A percentile compares a stretch with the other conserved stretches of the same genome.
These are phyloP conservation scores for Tachysurus fulvidraco DNA, from an alignment of 2,113 vertebrate species.

Conservation along the genomic window DNA sequence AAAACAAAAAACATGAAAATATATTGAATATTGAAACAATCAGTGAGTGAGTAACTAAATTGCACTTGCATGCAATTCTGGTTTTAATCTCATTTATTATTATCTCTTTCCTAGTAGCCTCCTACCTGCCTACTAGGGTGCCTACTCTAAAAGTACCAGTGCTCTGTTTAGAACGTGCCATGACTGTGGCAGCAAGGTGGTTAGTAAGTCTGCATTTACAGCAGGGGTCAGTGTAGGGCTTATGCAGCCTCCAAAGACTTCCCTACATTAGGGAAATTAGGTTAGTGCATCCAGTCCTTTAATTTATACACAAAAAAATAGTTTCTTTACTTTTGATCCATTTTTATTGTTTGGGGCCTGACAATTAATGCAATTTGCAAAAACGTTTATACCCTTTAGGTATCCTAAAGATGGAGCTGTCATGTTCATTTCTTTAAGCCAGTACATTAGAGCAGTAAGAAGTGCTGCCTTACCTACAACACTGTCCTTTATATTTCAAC, in stretches of 20 bases:
- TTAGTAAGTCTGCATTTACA: not conserved
- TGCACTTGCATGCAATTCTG: not conserved
- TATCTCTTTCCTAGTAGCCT: not conserved
- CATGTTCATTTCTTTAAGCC: not conserved
- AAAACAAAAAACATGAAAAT: not conserved
- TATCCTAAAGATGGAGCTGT: not conserved
- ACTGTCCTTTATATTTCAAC: not conserved
- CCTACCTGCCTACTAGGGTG: not conserved
- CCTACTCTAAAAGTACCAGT: not conserved
- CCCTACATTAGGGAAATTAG: not conserved
- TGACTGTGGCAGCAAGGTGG: not conserved
- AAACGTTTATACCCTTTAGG: not conserved
- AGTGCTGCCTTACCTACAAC: not conserved
- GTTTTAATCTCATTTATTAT: not conserved
- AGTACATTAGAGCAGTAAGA: not conserved
- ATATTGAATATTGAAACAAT: not conserved
- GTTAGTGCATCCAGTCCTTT: not conserved
- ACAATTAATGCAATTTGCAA: not conserved
- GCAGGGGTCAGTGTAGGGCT: constrained; percentile 13
- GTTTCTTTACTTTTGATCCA: not conserved
- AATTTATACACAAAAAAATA: not conserved
- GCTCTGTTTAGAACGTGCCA: not conserved
- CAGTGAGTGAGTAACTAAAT: not conserved
- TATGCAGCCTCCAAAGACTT: not conserved
- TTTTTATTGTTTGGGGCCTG: not conserved